Evolutionary conservation across 2,888 invertebrate genomes (phyloP).

Genomic region (Aromia moschata): DNA sequence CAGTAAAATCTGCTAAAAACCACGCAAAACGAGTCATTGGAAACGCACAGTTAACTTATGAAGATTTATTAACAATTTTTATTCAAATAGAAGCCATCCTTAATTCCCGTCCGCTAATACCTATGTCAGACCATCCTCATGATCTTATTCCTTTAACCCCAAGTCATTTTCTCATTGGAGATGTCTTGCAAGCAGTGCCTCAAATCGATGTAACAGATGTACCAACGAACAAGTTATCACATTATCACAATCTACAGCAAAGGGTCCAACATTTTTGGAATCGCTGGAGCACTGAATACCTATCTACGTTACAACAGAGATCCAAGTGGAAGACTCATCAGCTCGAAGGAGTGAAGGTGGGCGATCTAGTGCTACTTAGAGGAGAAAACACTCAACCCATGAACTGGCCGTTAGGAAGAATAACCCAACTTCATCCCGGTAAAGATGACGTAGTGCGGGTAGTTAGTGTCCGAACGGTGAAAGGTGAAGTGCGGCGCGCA

Average conservation of each 20-base stretch:
- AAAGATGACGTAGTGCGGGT: conserved; percentile 14
- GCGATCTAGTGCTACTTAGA: background rate
- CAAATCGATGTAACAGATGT: background rate
- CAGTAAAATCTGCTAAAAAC: conserved; percentile 21
- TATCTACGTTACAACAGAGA: background rate
- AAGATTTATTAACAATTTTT: conserved; percentile 15
- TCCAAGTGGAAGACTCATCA: too few species aligned
- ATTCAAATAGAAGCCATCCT: conserved; percentile 14
- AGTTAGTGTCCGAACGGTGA: conserved; percentile 1
- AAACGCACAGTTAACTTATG: conserved; percentile 12
- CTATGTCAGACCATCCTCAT: conserved; percentile 4
- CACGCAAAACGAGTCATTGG: conserved; percentile 15
- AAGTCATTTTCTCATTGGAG: conserved; percentile 20
- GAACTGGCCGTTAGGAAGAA: conserved; percentile 18
- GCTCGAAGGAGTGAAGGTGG: background rate
- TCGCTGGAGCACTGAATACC: background rate
- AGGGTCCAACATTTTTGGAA: background rate
- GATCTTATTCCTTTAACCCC: conserved; percentile 2
- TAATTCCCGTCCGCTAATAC: conserved; percentile 11
- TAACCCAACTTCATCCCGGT: conserved; percentile 9
- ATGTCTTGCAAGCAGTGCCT: background rate
- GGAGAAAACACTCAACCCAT: background rate
- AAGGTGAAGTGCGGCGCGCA: conserved; percentile 1
- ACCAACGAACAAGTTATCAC: background rate
- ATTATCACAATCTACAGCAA: background rate